A percentile compares a stretch with the other conserved stretches of the same genome.
Conservation (phyloP, 2,113 vertebrate genomes). For the Laticauda colubrina region DNA sequence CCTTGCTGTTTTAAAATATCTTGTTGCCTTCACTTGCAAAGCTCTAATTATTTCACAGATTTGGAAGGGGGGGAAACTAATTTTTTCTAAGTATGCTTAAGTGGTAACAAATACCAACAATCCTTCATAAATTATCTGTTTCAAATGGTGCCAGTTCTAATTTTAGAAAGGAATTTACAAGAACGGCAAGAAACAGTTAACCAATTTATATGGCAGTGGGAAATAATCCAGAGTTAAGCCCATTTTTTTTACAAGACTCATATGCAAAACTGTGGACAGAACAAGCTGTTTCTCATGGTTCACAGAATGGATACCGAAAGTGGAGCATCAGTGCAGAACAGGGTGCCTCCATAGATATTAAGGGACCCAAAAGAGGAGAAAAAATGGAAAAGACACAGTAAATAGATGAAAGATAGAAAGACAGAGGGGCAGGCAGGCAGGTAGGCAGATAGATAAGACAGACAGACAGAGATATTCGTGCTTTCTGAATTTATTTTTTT, state of each 20-base stretch:
- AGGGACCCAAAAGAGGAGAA: not conserved
- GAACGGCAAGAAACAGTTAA: not conserved
- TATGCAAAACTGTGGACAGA: not conserved
- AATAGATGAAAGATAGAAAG: not conserved
- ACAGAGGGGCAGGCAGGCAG: too few species aligned
- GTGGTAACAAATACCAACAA: not conserved
- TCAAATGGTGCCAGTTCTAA: not conserved
- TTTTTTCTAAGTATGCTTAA: not conserved
- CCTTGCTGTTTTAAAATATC: not conserved
- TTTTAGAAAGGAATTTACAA: not conserved
- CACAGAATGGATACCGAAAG: not conserved
- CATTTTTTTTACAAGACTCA: not conserved
- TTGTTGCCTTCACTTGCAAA: not conserved
- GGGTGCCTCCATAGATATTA: not conserved
- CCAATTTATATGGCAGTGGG: not conserved
- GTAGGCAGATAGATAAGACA: not conserved
- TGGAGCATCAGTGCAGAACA: not conserved
- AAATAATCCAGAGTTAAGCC: not conserved
- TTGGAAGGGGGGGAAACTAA: not conserved
- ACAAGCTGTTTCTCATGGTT: not conserved
- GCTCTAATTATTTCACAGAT: not conserved
- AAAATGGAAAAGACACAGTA: not conserved
- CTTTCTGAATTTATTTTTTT: not conserved
- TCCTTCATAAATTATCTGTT: not conserved
- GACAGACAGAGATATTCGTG: not conserved